Evolutionary conservation across 2,113 vertebrate genomes (phyloP).

Genomic region (Spilogale gracilis): DNA sequence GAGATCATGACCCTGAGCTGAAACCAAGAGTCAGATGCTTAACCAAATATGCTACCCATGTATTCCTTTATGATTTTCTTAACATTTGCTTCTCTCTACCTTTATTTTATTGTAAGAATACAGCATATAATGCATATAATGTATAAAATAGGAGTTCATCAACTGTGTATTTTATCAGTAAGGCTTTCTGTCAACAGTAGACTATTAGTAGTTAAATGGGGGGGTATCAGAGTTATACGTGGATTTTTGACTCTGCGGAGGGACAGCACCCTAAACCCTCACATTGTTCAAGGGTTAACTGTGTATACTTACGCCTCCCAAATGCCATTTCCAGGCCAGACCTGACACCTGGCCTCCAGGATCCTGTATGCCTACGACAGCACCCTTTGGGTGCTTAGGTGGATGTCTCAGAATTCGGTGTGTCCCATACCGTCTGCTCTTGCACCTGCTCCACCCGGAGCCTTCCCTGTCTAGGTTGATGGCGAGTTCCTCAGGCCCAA

Average conservation of each 20-base stretch:
- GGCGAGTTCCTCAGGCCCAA: background rate
- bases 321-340: background rate
- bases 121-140: background rate
- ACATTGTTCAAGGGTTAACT: background rate
- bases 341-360: background rate
- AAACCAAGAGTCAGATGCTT: background rate
- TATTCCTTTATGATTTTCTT: background rate
- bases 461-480: background rate
- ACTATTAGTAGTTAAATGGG: background rate
- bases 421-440: background rate
- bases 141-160: background rate
- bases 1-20: background rate
- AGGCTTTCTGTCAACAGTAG: background rate
- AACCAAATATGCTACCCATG: background rate
- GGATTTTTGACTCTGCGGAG: background rate
- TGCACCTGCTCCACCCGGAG: background rate
- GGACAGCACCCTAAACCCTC: background rate
- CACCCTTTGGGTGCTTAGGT: background rate
- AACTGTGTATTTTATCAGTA: background rate
- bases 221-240: background rate
- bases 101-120: background rate
- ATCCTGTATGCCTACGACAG: background rate
- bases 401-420: background rate
- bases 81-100: background rate
- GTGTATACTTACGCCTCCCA: background rate